Evolutionary conservation across 2,113 vertebrate genomes (phyloP), one percentile per base, ranked within the genome.

Genomic region (Sclerurus mexicanus): DNA sequence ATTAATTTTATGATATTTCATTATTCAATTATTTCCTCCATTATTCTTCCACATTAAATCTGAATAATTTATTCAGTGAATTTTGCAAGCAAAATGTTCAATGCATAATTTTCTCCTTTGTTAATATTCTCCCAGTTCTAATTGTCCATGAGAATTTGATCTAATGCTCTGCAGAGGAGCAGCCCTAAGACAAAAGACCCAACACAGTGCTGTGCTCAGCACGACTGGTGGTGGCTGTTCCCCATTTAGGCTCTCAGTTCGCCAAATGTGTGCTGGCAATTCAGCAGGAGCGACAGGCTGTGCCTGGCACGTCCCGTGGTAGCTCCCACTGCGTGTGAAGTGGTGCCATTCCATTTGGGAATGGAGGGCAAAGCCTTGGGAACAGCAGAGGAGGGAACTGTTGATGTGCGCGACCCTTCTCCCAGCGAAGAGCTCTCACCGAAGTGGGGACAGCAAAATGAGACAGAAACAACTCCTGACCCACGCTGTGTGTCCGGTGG

Each of bases 1-100:
- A 95, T 93, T 95, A 90, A 95, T 96, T 96, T 95, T 87, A 86
- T 56, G 89, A 50, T 94, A 94, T 95, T 96, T 96, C 95, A 95
- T 94, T 97, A 96, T 97, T 96, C 96, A 96, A 96, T 97, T 96
- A 97, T 89, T 96, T 95, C 91, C 95, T 91, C 91, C 93, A 96
- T 95, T 97, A 91, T 96, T 97, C 94, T 96, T 95, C 93, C 85
- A 96, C 93, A 94, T 93, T 94, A 90, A 95, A 88, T 67, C 93
- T 96, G 95, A 97, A 97, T 97, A 96, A 97, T 97, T 96, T 93
- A 97, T 96, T 97, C 94, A 96, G 93, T 97, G 95, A 97, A 97
- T 97, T 96, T 96, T 97, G 91, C 94, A 96, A 96, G 96, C 94
- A 96, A 96, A 96, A 91, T 96, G 89, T 96, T 90, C 94, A 79